phyloP scores from a whole-genome alignment of 2,888 invertebrate genomes.

The Tetheella fluctuosa region DNA sequence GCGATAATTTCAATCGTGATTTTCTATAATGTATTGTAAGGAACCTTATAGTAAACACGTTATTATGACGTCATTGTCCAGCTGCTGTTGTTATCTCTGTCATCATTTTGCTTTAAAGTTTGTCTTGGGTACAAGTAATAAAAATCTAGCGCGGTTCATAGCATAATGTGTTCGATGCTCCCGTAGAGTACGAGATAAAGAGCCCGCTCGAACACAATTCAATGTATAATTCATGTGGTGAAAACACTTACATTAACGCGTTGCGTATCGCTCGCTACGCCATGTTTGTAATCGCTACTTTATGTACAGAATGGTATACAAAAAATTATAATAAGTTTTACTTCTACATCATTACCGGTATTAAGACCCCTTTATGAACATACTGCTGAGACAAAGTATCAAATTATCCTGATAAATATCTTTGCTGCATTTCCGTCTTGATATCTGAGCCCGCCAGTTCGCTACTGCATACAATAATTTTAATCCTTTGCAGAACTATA shows the following conservation, averaged over 20 bases:
- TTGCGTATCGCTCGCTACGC: slow-evolving; percentile 53
- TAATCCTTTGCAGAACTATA: neutral
- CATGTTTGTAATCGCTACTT: slow-evolving; percentile 58
- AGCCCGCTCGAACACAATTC: slow-evolving; percentile 49
- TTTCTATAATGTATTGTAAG: slow-evolving; percentile 45
- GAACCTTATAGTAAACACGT: slow-evolving; percentile 20
- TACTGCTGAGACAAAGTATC: slow-evolving; percentile 32
- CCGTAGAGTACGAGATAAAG: slow-evolving; percentile 53
- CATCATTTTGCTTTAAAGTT: slow-evolving; percentile 21
- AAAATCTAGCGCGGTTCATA: slow-evolving; percentile 49
- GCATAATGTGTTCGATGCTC: slow-evolving; percentile 61
- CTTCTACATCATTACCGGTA: slow-evolving; percentile 34
- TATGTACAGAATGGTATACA: slow-evolving; percentile 50
- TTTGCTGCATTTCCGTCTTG: neutral
- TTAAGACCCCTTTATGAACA: slow-evolving; percentile 42
- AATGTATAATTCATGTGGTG: slow-evolving; percentile 68
- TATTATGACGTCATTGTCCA: slow-evolving; percentile 24
- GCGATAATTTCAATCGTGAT: slow-evolving; percentile 73
- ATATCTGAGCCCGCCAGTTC: neutral
- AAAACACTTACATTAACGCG: slow-evolving; percentile 68
- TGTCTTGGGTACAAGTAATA: slow-evolving; percentile 34
- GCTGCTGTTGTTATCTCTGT: neutral
- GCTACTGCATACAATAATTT: slow-evolving; percentile 29
- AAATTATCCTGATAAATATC: neutral
- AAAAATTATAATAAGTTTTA: slow-evolving; percentile 56